Conservation (phyloP, 2,888 invertebrate species). For the Lasioglossum marginatum region DNA sequence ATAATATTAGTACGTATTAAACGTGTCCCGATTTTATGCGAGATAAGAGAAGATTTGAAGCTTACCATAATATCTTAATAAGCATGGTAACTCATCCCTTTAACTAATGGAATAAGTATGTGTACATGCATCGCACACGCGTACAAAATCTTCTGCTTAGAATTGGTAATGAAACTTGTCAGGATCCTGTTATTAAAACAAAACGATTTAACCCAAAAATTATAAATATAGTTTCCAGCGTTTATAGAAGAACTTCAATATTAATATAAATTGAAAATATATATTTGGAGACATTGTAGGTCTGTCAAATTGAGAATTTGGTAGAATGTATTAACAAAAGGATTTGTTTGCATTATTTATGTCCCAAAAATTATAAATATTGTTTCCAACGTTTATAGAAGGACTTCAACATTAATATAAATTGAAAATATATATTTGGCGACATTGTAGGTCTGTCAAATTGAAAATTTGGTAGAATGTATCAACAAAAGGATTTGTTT, state of each 20-base stretch:
- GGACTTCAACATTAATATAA: too few relatives aligned
- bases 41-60: neutral
- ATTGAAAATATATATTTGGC: too few relatives aligned
- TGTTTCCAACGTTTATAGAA: too few relatives aligned
- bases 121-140: neutral
- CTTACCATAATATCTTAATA: conserved; percentile 15
- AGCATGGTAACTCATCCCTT: neutral
- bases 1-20: neutral
- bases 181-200: neutral
- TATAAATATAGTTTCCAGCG: neutral
- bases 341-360: neutral
- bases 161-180: neutral
- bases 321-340: neutral
- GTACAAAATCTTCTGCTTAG: neutral
- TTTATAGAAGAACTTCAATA: neutral
- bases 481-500: too few relatives aligned
- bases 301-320: too few relatives aligned
- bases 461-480: too few relatives aligned
- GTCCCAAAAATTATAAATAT: too few relatives aligned
- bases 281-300: too few relatives aligned
- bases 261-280: neutral
- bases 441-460: too few relatives aligned
- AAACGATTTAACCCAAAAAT: neutral
- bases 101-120: neutral
- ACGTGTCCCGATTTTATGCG: neutral